Evolutionary conservation across 2,888 invertebrate genomes (phyloP).

Genomic region (Caenorhabditis panamensis): DNA sequence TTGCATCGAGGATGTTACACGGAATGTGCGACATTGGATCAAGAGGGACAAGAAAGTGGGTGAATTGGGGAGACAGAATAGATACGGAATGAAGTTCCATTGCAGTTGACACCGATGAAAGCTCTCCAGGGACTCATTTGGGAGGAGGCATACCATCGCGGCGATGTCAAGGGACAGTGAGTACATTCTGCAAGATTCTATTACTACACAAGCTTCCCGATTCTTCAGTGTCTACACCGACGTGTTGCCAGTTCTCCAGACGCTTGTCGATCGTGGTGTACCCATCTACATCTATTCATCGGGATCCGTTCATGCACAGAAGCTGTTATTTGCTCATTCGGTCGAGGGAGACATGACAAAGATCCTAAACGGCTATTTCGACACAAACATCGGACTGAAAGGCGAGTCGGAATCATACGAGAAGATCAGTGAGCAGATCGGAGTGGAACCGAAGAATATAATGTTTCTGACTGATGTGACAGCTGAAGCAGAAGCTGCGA

Average conservation of each 20-base stretch:
- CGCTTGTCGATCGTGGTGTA: constrained; percentile 86
- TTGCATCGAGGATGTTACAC: constrained; percentile 85
- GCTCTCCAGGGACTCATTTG: constrained; percentile 93
- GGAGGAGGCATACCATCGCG: constrained; percentile 89
- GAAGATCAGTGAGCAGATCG: constrained; percentile 87
- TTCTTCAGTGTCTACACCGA: constrained; percentile 88
- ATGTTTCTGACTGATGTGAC: constrained; percentile 91
- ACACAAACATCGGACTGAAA: constrained; percentile 90
- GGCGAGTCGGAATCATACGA: constrained; percentile 88
- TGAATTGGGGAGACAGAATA: too few relatives aligned
- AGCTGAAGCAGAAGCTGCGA: constrained; percentile 91
- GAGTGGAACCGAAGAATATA: constrained; percentile 86
- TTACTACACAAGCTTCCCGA: background rate
- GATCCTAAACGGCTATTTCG: constrained; percentile 89
- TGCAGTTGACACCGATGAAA: constrained; percentile 86
- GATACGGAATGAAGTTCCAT: too few relatives aligned
- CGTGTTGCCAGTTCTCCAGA: constrained; percentile 87
- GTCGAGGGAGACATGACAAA: constrained; percentile 87
- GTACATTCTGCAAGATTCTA: constrained; percentile 83
- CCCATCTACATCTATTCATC: constrained; percentile 92
- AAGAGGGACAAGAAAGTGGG: constrained; percentile 88
- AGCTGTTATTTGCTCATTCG: constrained; percentile 89
- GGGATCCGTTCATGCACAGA: constrained; percentile 92
- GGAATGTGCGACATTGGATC: constrained; percentile 89
- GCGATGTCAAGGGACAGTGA: constrained; percentile 91